Percentiles rank a stretch among this genome's conserved stretches.
Evolutionary conservation across 2,797 vertebrate species (phyloP).

Genomic region (Sebastolobus altivelis): DNA sequence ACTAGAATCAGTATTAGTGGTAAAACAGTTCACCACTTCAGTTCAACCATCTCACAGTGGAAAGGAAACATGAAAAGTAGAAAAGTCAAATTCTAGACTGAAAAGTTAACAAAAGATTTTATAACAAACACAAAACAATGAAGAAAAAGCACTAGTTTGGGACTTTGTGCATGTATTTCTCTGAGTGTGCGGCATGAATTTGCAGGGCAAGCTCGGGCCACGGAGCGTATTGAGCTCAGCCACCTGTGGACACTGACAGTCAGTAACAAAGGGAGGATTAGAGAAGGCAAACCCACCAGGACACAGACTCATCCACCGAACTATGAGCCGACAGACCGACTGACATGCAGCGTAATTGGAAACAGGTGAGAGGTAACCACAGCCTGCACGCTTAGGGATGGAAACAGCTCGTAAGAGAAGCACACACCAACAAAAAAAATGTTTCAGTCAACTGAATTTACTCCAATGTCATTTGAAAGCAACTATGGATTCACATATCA

Average conservation of each 20-base stretch:
- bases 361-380: slow-evolving; percentile 64
- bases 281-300: slow-evolving; percentile 57
- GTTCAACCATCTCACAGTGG: not conserved
- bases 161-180: not conserved
- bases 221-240: slow-evolving; percentile 24
- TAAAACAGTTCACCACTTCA: not conserved
- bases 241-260: slow-evolving; percentile 60
- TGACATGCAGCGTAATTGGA: slow-evolving; percentile 62
- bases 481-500: not conserved
- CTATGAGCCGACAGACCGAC: slow-evolving; percentile 40
- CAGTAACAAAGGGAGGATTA: slow-evolving; percentile 76
- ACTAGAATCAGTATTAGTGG: not conserved
- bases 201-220: slow-evolving; percentile 10
- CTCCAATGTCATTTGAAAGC: not conserved
- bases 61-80: not conserved
- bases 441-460: not conserved
- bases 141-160: not conserved
- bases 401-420: slow-evolving; percentile 38
- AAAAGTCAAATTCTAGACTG: not conserved
- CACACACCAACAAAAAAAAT: not conserved
- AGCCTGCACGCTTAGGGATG: slow-evolving; percentile 34
- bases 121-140: not conserved
- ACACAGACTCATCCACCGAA: slow-evolving; percentile 49
- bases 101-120: not conserved
- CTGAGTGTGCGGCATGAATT: slow-evolving; percentile 10